These are phyloP conservation scores for Eristalis pertinax DNA, from an alignment of 2,888 invertebrate genomes.

Conservation along the genomic window DNA sequence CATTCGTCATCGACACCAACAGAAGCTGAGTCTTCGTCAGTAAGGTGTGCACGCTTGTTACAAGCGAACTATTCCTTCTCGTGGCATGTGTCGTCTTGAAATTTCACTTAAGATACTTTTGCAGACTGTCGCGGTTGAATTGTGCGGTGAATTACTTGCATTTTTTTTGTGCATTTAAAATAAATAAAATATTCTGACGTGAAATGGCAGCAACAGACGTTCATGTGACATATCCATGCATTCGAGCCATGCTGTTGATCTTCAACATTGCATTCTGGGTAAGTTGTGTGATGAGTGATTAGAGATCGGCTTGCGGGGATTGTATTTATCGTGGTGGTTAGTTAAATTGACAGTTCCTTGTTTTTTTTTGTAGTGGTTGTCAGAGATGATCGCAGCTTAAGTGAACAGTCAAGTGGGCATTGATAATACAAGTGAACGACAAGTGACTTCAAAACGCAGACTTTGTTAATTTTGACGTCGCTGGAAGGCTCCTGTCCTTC, in stretches of 20 bases:
- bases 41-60: constrained; percentile 5
- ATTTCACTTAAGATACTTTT: neutral
- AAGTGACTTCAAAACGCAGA: too few species aligned
- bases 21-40: constrained; percentile 9
- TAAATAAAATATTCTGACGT: neutral
- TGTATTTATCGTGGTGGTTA: neutral
- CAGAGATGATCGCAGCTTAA: neutral
- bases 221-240: constrained; percentile 70
- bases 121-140: neutral
- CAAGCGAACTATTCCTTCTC: constrained; percentile 8
- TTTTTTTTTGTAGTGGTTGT: neutral
- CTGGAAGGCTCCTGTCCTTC: too few species aligned
- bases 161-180: constrained; percentile 5
- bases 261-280: constrained; percentile 74
- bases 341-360: neutral
- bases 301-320: neutral
- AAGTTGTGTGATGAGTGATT: constrained; percentile 20
- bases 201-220: constrained; percentile 44
- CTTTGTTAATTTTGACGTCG: too few species aligned
- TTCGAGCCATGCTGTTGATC: constrained; percentile 71
- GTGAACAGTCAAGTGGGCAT: neutral
- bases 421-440: too few species aligned
- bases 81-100: neutral
- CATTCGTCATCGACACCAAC: neutral
- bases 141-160: neutral